A percentile compares a stretch with the other conserved stretches of the same genome.
These are phyloP conservation scores for Plemyria rubiginata DNA, from an alignment of 2,888 invertebrate species.

Conservation along the genomic window DNA sequence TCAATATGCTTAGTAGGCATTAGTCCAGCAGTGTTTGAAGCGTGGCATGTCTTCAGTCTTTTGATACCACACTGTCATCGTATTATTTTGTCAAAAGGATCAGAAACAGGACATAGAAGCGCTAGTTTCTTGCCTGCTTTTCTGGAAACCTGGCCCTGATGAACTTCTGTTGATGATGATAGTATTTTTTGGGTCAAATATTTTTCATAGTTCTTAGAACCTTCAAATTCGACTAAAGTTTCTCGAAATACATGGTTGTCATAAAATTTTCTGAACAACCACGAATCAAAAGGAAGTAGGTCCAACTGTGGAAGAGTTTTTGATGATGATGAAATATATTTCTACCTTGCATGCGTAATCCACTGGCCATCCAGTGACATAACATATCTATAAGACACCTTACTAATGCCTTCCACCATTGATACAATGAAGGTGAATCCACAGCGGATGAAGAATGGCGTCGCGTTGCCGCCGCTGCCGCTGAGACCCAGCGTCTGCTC, in stretches of 20 bases:
- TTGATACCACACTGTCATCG: no score
- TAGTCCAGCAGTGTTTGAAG: no score
- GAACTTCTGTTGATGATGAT: neutral
- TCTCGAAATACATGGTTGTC: neutral
- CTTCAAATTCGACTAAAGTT: neutral
- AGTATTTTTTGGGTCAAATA: no score
- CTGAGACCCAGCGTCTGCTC: conserved; percentile 91
- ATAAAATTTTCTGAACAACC: neutral
- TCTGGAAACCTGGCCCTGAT: neutral
- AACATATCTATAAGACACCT: conserved; percentile 26
- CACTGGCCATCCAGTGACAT: conserved; percentile 18
- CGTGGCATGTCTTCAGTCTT: no score
- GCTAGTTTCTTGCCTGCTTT: no score
- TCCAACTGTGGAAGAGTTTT: neutral
- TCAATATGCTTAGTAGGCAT: no score
- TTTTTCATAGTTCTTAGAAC: no score
- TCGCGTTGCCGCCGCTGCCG: conserved; percentile 91
- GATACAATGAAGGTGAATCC: conserved; percentile 68
- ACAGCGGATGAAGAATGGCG: conserved; percentile 95
- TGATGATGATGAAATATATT: neutral
- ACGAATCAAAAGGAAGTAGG: neutral
- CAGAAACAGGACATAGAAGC: no score
- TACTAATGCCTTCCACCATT: conserved; percentile 67
- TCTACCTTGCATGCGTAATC: neutral
- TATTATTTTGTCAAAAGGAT: no score